Conservation (phyloP, 2,888 invertebrate genomes). For the Hanleya hanleyi region DNA sequence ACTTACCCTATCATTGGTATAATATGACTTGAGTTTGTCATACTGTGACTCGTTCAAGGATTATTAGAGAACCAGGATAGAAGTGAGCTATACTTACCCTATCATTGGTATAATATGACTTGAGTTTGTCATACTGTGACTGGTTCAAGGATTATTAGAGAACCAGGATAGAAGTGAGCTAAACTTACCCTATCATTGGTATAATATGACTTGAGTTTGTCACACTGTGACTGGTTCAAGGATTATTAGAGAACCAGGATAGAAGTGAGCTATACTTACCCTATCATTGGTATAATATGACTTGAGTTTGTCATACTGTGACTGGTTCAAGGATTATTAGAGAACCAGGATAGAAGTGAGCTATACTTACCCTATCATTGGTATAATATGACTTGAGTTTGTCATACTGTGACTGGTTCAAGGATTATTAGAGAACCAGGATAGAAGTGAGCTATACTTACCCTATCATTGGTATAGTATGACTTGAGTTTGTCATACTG, state of each 20-base stretch:
- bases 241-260: too few relatives aligned
- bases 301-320: neutral
- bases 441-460: neutral
- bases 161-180: neutral
- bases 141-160: neutral
- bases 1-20: too few relatives aligned
- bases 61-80: too few relatives aligned
- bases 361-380: neutral
- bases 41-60: neutral
- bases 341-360: neutral
- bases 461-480: too few relatives aligned
- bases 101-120: neutral
- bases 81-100: neutral
- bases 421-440: too few relatives aligned
- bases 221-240: too few relatives aligned
- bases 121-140: neutral
- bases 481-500: too few relatives aligned
- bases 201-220: too few relatives aligned
- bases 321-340: too few relatives aligned
- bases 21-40: neutral
- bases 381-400: neutral
- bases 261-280: too few relatives aligned
- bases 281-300: too few relatives aligned
- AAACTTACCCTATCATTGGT: too few relatives aligned
- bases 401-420: neutral